phyloP scores from a whole-genome alignment of 2,888 invertebrate genomes.

The Flabesymbios commensalis region DNA sequence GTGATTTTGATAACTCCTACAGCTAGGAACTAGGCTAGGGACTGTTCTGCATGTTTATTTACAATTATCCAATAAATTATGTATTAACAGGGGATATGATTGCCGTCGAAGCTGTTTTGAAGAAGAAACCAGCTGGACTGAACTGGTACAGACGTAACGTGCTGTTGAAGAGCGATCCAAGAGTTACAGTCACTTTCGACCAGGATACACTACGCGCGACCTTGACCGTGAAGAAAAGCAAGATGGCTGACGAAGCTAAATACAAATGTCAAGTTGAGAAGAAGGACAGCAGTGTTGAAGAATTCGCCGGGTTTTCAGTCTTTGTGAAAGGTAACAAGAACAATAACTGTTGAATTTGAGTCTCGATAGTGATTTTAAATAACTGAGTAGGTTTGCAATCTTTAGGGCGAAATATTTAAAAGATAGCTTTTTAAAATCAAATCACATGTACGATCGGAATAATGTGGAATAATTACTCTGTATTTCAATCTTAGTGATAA shows the following conservation, averaged over 20 bases:
- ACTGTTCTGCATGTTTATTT: too few species aligned
- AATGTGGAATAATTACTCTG: too few species aligned
- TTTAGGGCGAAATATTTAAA: too few species aligned
- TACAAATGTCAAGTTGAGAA: conserved; percentile 92
- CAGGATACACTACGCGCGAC: conserved; percentile 53
- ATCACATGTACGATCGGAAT: too few species aligned
- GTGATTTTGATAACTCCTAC: too few species aligned
- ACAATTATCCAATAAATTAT: too few species aligned
- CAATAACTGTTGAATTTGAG: too few species aligned
- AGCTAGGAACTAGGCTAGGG: too few species aligned
- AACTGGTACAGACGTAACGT: conserved; percentile 87
- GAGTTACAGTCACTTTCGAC: conserved; percentile 73
- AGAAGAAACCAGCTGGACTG: conserved; percentile 73
- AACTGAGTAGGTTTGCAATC: too few species aligned
- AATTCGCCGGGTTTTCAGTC: conserved; percentile 92
- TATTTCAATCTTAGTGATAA: too few species aligned
- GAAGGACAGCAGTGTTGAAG: conserved; percentile 83
- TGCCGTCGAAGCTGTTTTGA: conserved; percentile 52
- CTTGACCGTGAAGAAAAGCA: conserved; percentile 92
- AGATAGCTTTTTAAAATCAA: too few species aligned
- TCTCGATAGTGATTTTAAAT: too few species aligned
- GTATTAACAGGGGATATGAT: conserved; percentile 34
- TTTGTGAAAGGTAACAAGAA: conserved; percentile 93
- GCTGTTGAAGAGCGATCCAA: conserved; percentile 85
- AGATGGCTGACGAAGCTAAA: conserved; percentile 95